Evolutionary conservation across 53 echinoderm and acorn worm species (phyloP).

Genomic region (Echinarachnius parma): DNA sequence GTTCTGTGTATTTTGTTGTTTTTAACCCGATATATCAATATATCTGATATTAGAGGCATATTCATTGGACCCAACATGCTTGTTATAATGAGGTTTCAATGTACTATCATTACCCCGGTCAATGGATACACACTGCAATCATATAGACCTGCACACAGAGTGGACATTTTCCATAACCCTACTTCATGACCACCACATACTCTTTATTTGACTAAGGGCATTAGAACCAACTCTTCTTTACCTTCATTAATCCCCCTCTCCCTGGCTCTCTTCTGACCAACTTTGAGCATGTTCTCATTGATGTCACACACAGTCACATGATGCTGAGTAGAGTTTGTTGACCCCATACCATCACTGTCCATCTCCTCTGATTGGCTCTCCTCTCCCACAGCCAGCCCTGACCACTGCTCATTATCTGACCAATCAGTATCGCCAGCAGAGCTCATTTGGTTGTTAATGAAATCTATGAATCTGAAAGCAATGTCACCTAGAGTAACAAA

Average conservation of each 20-base stretch:
- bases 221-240: conserved; percentile 18
- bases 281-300: conserved; percentile 82
- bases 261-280: conserved; percentile 75
- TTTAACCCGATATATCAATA: too few relatives aligned
- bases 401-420: too few relatives aligned
- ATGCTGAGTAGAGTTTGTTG: not conserved
- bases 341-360: conserved; percentile 4
- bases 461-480: conserved; percentile 89
- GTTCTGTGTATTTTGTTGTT: too few relatives aligned
- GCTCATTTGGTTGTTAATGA: conserved; percentile 51
- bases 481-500: conserved; percentile 69
- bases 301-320: conserved; percentile 91
- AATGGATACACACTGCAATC: too few relatives aligned
- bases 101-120: too few relatives aligned
- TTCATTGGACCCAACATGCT: too few relatives aligned
- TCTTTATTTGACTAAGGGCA: not conserved
- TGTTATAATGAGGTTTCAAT: too few relatives aligned
- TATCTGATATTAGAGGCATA: too few relatives aligned
- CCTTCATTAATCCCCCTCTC: conserved; percentile 60
- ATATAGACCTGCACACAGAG: too few relatives aligned
- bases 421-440: too few relatives aligned
- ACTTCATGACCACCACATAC: not conserved
- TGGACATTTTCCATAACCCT: too few relatives aligned
- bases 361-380: conserved; percentile 1
- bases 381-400: conserved; percentile 11